phyloP scores from a whole-genome alignment of 64 coral and sea anemone species.

The Pocillopora verrucosa region DNA sequence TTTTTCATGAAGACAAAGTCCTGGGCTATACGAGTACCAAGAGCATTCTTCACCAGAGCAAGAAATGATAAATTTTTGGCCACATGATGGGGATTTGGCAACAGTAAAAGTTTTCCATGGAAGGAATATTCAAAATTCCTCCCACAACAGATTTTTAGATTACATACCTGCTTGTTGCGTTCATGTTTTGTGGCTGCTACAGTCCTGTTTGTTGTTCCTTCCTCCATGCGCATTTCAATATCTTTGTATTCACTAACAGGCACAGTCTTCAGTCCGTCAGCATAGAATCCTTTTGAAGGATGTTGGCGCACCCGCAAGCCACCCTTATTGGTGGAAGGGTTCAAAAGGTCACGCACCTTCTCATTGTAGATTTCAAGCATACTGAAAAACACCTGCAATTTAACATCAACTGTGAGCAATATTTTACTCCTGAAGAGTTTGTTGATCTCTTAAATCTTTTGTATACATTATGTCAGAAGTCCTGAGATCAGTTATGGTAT shows the following conservation, averaged over 20 bases:
- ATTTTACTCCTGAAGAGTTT: too few relatives aligned
- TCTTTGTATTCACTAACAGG: conserved; percentile 71
- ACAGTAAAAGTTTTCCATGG: too few relatives aligned
- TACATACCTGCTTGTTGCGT: conserved; percentile 90
- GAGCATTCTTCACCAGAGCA: too few relatives aligned
- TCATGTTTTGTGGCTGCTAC: conserved; percentile 93
- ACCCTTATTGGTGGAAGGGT: conserved; percentile 72
- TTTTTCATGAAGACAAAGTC: too few relatives aligned
- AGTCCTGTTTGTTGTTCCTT: conserved; percentile 81
- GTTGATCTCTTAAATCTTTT: too few relatives aligned
- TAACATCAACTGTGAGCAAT: not conserved
- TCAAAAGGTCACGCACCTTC: conserved; percentile 83
- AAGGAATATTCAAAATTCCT: too few relatives aligned
- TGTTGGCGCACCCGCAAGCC: conserved; percentile 80
- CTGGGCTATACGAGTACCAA: too few relatives aligned
- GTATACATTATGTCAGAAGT: too few relatives aligned
- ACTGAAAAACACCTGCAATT: conserved; percentile 81
- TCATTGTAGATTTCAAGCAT: conserved; percentile 99
- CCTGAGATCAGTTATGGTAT: too few relatives aligned
- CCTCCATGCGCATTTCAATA: conserved; percentile 82
- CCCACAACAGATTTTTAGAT: not conserved
- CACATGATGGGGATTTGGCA: too few relatives aligned
- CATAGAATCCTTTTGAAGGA: conserved; percentile 90
- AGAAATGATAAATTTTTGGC: too few relatives aligned
- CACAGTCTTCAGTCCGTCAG: conserved; percentile 60